phyloP scores from a whole-genome alignment of 2,113 vertebrate genomes.

The Isichthys henryi region DNA sequence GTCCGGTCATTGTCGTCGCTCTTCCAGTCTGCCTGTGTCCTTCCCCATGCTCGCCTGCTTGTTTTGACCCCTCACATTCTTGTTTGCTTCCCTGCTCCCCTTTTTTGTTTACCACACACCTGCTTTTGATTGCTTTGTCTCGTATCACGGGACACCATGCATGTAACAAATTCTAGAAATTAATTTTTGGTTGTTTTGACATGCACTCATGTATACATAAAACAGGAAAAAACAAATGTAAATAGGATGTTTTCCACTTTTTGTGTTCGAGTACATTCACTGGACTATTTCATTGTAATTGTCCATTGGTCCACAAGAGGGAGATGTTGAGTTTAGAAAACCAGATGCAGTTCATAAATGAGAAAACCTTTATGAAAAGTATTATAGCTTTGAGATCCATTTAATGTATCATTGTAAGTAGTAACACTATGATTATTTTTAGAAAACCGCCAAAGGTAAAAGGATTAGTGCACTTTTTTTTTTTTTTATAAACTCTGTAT shows the following conservation, averaged over 20 bases:
- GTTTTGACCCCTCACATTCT: not conserved
- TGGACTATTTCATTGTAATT: not conserved
- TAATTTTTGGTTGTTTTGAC: not conserved
- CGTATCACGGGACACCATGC: not conserved
- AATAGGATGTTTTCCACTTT: not conserved
- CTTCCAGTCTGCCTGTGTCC: no score
- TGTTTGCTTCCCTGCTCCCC: not conserved
- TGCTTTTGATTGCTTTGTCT: not conserved
- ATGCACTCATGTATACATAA: not conserved
- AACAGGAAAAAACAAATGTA: not conserved
- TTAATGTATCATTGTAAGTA: not conserved
- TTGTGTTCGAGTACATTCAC: not conserved
- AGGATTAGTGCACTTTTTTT: not conserved
- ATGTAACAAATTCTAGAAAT: not conserved
- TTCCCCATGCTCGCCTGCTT: no score
- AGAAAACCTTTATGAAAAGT: not conserved
- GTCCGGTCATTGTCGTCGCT: no score
- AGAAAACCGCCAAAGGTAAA: not conserved
- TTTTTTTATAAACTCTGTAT: not conserved
- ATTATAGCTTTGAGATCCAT: not conserved
- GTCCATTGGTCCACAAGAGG: not conserved
- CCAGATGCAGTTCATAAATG: not conserved
- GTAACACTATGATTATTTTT: not conserved
- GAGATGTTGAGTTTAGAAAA: not conserved
- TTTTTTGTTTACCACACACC: not conserved